Base-by-base conservation (phyloP, 2,113 vertebrate species). In the Toxostoma redivivum region DNA sequence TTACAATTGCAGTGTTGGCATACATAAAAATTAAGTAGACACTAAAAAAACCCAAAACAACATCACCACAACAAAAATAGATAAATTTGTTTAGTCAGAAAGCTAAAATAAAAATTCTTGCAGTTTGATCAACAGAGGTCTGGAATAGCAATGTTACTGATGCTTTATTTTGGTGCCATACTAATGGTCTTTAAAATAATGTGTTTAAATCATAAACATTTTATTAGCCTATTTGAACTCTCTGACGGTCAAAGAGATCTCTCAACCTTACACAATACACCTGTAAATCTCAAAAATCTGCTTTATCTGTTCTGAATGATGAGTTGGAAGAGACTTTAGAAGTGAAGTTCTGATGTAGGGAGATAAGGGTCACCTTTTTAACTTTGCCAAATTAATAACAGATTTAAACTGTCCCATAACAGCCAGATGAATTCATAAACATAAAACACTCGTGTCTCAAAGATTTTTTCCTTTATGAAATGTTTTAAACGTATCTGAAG, bases 401-500 rank as follows among this genome's bases (percentile, higher is more conserved):
- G 37, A 80, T 70, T 45, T 66, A 61, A 82, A 82, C 31, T 81
- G n/a, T 8, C 25, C 16, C 19, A 0, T 25, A 83, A 66, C 12
- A 90, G 33, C 3, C 40, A 85, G 10, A 60, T 48, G 23, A 82
- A 61, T 11, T 40, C 17, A 81, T 16, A 91, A 74, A 67, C 22
- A 45, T 15, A 44, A 74, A 92, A 3, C 7, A 61, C 6, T 42
- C 15, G 3, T 31, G 20, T 44, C 64, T 35, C 51, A 57, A 82
- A 82, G 20, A 61, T 42, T 57, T 65, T 42, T 76, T 72, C 45
- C 33, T 23, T 78, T 92, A 40, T 37, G 21, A 89, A 92, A 73
- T 71, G 64, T 62, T 86, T 93, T 61, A 67, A 94, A 65, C 14
- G 8, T 53, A 74, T 77, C 57, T 74, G 31, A 90, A 82, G 21